These are phyloP conservation scores for Polydrusus tereticollis DNA, from an alignment of 2,888 invertebrate genomes.

Conservation along the genomic window DNA sequence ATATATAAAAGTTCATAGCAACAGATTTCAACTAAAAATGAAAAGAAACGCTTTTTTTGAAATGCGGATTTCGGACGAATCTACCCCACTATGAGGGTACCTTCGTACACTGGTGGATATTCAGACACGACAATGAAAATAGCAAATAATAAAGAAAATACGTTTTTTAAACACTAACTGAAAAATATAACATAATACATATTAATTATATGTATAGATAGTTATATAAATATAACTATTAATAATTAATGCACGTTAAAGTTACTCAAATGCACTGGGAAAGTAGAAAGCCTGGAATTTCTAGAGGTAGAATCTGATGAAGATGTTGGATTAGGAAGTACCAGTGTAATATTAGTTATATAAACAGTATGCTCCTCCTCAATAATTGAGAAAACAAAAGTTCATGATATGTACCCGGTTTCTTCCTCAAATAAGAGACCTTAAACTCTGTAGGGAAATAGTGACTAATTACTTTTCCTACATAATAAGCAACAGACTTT, in stretches of 20 bases:
- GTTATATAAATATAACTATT: not conserved
- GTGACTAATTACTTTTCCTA: not conserved
- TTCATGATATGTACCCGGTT: not conserved
- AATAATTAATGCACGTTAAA: not conserved
- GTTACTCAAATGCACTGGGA: not conserved
- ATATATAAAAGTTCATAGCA: not conserved
- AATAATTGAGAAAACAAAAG: not conserved
- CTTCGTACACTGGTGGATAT: not conserved
- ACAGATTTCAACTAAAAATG: not conserved
- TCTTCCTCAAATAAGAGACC: not conserved
- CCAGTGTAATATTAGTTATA: not conserved
- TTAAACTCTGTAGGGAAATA: not conserved
- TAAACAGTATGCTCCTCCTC: not conserved
- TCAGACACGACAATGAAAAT: not conserved
- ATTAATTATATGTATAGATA: too few relatives aligned
- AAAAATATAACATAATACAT: too few relatives aligned
- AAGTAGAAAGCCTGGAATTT: not conserved
- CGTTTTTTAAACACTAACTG: not conserved
- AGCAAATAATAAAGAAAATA: not conserved
- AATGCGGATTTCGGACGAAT: not conserved
- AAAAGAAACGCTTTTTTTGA: not conserved
- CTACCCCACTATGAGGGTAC: not conserved
- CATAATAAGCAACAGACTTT: conserved; percentile 5
- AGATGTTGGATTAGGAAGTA: not conserved
- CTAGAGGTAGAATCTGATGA: not conserved